Evolutionary conservation across 2,113 vertebrate species (phyloP).

Genomic region (Calypte anna): DNA sequence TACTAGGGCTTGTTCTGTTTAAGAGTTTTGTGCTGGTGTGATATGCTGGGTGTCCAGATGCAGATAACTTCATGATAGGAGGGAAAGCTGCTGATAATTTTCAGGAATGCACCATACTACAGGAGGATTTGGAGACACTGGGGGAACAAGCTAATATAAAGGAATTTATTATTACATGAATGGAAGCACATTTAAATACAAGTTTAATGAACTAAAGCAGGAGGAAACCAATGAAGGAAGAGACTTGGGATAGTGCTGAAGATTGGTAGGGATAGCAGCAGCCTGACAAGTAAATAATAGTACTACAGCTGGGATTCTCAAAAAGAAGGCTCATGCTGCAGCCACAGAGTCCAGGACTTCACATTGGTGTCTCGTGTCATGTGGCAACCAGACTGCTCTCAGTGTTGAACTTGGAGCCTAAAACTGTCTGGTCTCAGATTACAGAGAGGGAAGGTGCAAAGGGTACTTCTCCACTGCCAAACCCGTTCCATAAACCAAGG

Average conservation of each 20-base stretch:
- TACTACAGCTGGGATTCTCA: neutral
- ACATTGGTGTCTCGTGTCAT: fast-evolving
- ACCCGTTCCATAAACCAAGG: neutral
- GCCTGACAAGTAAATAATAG: neutral
- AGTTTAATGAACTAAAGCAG: conserved; percentile 45
- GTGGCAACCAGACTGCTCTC: neutral
- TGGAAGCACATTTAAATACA: conserved; percentile 43
- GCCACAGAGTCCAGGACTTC: neutral
- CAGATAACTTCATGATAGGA: conserved; percentile 48
- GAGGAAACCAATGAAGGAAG: conserved; percentile 21
- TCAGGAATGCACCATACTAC: conserved; percentile 49
- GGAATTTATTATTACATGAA: conserved; percentile 45
- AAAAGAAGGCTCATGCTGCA: neutral
- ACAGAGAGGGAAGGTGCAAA: neutral
- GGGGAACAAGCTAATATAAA: conserved; percentile 1
- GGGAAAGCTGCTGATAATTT: conserved; percentile 56
- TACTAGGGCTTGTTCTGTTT: neutral
- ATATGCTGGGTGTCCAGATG: conserved; percentile 27
- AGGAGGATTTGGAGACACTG: conserved; percentile 43
- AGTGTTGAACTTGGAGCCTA: fast-evolving
- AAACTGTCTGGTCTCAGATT: neutral
- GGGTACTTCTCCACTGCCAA: neutral
- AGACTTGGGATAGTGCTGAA: neutral
- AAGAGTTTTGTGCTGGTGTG: neutral
- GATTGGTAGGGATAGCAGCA: neutral